These are phyloP conservation scores for Blastobasis lacticolella DNA, from an alignment of 2,888 invertebrate species.

Conservation along the genomic window DNA sequence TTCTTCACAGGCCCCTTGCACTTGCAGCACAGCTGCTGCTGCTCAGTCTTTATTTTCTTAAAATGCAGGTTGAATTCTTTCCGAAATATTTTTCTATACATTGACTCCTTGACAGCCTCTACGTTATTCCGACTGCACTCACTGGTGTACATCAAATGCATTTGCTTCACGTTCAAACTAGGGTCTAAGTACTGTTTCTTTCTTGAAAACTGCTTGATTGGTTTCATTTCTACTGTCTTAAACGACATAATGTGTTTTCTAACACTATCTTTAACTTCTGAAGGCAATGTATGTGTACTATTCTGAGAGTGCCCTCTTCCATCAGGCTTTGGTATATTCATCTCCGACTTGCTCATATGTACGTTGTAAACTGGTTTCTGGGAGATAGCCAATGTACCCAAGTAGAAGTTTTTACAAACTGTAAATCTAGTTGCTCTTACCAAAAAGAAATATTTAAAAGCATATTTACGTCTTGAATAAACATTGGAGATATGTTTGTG, in stretches of 20 bases:
- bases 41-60: constrained; percentile 42
- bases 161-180: constrained; percentile 49
- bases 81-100: constrained; percentile 64
- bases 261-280: constrained; percentile 50
- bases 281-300: constrained; percentile 47
- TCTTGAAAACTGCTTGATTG: constrained; percentile 45
- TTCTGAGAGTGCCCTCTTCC: constrained; percentile 52
- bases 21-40: constrained; percentile 44
- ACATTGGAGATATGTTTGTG: constrained; percentile 23
- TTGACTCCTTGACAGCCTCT: constrained; percentile 52
- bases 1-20: constrained; percentile 56
- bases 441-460: constrained; percentile 59
- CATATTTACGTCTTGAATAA: constrained; percentile 43
- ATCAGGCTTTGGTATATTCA: constrained; percentile 62
- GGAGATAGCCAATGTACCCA: constrained; percentile 62
- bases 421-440: constrained; percentile 45
- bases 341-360: constrained; percentile 55
- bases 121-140: constrained; percentile 41
- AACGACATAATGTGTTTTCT: constrained; percentile 53
- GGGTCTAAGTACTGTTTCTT: constrained; percentile 52
- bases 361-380: constrained; percentile 66
- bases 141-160: constrained; percentile 51
- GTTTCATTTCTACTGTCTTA: constrained; percentile 45
- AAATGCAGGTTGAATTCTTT: constrained; percentile 59
- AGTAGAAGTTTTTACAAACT: constrained; percentile 63